phyloP scores from a whole-genome alignment of 1,140 invertebrate genomes.

The Ceratina japonica region DNA sequence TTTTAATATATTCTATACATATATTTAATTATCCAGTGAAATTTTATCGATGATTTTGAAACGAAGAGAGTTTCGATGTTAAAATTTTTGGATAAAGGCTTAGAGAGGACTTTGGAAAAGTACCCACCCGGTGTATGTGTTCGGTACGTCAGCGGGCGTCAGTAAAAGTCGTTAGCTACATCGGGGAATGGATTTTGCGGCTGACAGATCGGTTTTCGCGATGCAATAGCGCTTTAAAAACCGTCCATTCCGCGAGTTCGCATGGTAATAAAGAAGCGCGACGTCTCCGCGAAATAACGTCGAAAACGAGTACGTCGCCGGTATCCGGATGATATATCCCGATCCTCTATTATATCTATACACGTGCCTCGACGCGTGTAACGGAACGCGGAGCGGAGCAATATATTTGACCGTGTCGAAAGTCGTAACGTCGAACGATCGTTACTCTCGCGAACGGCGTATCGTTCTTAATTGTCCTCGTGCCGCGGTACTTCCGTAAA shows the following conservation, averaged over 20 bases:
- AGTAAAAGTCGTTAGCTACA: conserved; percentile 10
- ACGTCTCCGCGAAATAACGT: conserved; percentile 15
- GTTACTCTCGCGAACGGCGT: background rate
- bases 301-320: conserved; percentile 4
- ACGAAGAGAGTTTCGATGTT: background rate
- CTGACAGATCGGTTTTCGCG: conserved; percentile 20
- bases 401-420: conserved; percentile 14
- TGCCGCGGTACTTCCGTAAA: conserved; percentile 22
- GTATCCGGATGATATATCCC: too few species aligned
- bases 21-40: too few species aligned
- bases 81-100: too few species aligned
- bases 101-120: too few species aligned
- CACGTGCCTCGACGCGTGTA: background rate
- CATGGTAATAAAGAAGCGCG: conserved; percentile 21
- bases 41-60: too few species aligned
- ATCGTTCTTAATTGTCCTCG: background rate
- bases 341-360: background rate
- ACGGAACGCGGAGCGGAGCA: background rate
- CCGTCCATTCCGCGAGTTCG: background rate
- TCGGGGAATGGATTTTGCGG: background rate
- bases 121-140: background rate
- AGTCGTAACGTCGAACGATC: conserved; percentile 21
- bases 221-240: conserved; percentile 20
- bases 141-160: background rate
- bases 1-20: too few species aligned